Conservation (phyloP, 2,113 vertebrate genomes). For the Phrynosoma platyrhinos region DNA sequence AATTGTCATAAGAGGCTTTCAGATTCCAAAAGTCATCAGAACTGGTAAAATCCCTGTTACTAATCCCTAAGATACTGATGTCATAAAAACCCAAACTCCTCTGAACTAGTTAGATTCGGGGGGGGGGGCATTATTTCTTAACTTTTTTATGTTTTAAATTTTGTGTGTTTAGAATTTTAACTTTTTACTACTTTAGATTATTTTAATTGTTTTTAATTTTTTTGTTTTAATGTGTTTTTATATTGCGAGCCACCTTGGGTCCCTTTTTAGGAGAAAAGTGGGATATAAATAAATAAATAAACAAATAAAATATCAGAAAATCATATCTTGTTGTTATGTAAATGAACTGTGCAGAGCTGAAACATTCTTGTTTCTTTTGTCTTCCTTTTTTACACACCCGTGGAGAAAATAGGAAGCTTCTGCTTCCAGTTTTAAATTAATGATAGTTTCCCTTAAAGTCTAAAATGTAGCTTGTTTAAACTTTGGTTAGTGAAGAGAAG, state of each 20-base stretch:
- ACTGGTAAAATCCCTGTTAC: background rate
- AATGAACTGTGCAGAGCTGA: background rate
- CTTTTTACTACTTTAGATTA: no score
- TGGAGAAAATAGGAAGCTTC: background rate
- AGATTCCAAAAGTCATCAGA: background rate
- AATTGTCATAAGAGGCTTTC: background rate
- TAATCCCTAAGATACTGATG: background rate
- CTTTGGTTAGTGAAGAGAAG: background rate
- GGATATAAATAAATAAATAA: no score
- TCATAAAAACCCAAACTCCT: no score
- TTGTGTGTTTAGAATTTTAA: no score
- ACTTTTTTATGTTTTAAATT: no score
- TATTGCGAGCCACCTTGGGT: no score
- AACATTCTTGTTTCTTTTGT: background rate
- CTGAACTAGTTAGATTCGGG: background rate
- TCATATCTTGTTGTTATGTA: background rate
- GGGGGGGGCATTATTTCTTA: no score
- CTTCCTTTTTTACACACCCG: background rate
- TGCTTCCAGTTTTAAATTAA: background rate
- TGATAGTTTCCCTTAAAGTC: background rate
- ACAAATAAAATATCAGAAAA: background rate
- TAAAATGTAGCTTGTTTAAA: background rate
- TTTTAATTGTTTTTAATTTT: no score
- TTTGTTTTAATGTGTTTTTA: no score
- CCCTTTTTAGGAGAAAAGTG: no score